Conservation (phyloP, 1,140 invertebrate genomes). For the Lasioglossum albipes region DNA sequence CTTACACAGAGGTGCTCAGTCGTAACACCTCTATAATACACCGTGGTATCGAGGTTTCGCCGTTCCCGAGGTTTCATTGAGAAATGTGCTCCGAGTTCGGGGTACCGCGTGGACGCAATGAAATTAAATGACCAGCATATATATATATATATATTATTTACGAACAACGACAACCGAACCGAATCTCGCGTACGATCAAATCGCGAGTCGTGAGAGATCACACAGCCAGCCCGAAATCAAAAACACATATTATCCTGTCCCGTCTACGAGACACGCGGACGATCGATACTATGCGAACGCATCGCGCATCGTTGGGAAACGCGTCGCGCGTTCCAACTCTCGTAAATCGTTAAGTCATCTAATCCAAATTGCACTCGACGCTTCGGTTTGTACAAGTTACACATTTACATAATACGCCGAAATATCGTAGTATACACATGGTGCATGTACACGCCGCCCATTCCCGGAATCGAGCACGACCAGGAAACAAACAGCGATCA, state of each 20-base stretch:
- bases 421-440: slow-evolving; percentile 32
- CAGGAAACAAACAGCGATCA: slow-evolving; percentile 25
- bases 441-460: slow-evolving; percentile 25
- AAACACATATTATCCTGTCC: background rate
- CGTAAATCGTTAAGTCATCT: slow-evolving; percentile 18
- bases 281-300: no score
- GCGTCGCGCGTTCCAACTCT: background rate
- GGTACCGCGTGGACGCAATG: no score
- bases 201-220: background rate
- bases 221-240: slow-evolving; percentile 1
- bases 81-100: slow-evolving; percentile 20
- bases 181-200: no score
- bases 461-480: slow-evolving; percentile 21
- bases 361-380: slow-evolving; percentile 46
- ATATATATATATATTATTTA: background rate
- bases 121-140: background rate
- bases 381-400: slow-evolving; percentile 40
- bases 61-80: background rate
- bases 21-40: no score
- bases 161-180: background rate
- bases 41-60: slow-evolving; percentile 14
- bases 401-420: slow-evolving; percentile 38
- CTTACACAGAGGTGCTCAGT: no score
- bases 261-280: no score
- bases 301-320: background rate